These are phyloP conservation scores for Anthrax anthrax DNA, from an alignment of 2,888 invertebrate genomes.

Conservation along the genomic window DNA sequence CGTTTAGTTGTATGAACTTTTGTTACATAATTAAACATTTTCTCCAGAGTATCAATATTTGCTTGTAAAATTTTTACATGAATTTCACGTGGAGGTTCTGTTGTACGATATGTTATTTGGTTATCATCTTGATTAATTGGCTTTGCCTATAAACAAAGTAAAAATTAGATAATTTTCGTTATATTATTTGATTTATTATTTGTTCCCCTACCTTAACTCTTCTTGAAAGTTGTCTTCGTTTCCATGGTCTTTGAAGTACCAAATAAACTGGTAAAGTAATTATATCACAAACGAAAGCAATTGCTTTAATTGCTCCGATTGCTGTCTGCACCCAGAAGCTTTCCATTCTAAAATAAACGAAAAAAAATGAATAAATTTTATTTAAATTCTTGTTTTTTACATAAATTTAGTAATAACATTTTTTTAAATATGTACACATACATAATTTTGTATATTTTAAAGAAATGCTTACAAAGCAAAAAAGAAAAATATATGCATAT, in stretches of 20 bases:
- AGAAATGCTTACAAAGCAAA: no score
- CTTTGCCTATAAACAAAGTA: constrained; percentile 45
- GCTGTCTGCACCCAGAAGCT: constrained; percentile 55
- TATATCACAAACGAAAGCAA: constrained; percentile 78
- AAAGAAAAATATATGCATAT: no score
- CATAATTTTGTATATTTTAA: no score
- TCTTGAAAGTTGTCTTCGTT: constrained; percentile 57
- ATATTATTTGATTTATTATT: background rate
- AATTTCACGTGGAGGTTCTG: constrained; percentile 51
- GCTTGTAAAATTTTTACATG: constrained; percentile 61
- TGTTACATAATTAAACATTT: constrained; percentile 67
- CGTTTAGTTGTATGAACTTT: constrained; percentile 55
- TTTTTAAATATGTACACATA: background rate
- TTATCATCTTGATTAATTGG: constrained; percentile 47
- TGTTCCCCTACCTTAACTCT: constrained; percentile 61
- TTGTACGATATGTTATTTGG: constrained; percentile 58
- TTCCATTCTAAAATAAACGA: constrained; percentile 39
- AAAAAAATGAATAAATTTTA: constrained; percentile 11
- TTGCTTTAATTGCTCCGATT: constrained; percentile 60
- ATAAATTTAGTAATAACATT: background rate
- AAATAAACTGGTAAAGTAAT: constrained; percentile 83
- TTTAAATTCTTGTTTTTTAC: background rate
- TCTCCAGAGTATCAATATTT: constrained; percentile 67
- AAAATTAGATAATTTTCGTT: background rate
- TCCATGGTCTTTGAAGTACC: constrained; percentile 77